These are phyloP conservation scores for Tyrannus savana DNA, from an alignment of 2,113 vertebrate species.

Conservation along the genomic window DNA sequence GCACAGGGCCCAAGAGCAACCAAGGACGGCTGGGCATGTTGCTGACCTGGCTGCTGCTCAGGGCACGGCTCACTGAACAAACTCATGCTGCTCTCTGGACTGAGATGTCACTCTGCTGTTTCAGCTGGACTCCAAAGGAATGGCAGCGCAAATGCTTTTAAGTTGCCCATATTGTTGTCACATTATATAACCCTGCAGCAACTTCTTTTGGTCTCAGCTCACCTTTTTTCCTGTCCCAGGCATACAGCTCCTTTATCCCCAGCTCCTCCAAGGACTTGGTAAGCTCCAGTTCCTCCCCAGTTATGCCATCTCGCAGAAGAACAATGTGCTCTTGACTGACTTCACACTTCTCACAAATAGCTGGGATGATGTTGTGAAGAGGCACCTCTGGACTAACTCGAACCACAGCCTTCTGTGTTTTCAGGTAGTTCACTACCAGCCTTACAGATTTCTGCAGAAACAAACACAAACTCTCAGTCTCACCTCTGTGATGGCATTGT, in stretches of 20 bases:
- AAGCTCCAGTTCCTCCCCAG: slow-evolving; percentile 86
- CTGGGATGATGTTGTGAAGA: slow-evolving; percentile 83
- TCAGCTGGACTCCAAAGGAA: neutral
- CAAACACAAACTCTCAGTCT: neutral
- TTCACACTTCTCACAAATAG: slow-evolving; percentile 95
- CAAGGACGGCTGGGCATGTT: neutral
- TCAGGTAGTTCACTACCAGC: slow-evolving; percentile 93
- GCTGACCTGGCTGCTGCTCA: neutral
- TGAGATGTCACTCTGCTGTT: neutral
- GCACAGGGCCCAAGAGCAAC: neutral
- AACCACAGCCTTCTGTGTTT: slow-evolving; percentile 91
- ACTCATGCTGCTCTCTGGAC: accelerated
- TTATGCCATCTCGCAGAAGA: slow-evolving; percentile 84
- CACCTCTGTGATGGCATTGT: accelerated
- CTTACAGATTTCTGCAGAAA: slow-evolving; percentile 88
- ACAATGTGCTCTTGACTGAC: slow-evolving; percentile 85
- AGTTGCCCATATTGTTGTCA: neutral
- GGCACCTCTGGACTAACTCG: slow-evolving; percentile 89
- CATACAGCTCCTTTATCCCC: slow-evolving; percentile 90
- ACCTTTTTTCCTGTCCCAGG: slow-evolving; percentile 90
- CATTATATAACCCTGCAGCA: neutral
- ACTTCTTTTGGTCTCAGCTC: neutral
- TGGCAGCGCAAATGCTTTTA: neutral
- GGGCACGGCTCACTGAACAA: neutral
- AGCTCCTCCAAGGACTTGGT: slow-evolving; percentile 87